These are phyloP conservation scores for Brevipalpus yothersi DNA, from an alignment of 1,140 invertebrate species.

Conservation along the genomic window DNA sequence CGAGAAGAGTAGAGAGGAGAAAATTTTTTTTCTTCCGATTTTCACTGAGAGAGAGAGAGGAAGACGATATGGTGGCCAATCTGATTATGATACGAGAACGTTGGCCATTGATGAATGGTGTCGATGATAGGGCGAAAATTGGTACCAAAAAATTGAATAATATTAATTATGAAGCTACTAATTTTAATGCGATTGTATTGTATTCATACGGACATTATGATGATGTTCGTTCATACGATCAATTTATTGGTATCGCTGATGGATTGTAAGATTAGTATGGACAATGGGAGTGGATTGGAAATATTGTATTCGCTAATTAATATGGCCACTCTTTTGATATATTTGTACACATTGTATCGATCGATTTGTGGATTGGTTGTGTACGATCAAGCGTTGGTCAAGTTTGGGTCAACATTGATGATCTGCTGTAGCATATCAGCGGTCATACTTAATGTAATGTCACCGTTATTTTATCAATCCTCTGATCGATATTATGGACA, in stretches of 20 bases:
- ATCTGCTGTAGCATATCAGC: not conserved
- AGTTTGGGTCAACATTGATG: not conserved
- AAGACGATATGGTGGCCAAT: too few species aligned
- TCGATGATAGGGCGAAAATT: too few species aligned
- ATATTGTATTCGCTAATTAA: not conserved
- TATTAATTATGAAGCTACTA: too few species aligned
- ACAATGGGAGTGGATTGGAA: not conserved
- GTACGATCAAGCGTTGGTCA: not conserved
- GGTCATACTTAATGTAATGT: not conserved
- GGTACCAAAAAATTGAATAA: too few species aligned
- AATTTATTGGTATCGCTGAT: not conserved
- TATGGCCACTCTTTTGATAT: not conserved
- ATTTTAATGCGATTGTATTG: not conserved
- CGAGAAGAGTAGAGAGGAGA: too few species aligned
- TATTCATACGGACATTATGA: not conserved
- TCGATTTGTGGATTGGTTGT: not conserved
- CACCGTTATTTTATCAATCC: not conserved
- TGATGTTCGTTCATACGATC: not conserved
- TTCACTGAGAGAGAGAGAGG: too few species aligned
- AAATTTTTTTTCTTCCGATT: too few species aligned
- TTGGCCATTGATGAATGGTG: too few species aligned
- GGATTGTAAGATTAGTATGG: not conserved
- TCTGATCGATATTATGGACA: not conserved
- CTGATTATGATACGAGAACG: too few species aligned
- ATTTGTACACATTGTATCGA: not conserved